These are phyloP conservation scores for Antitype chi DNA, from an alignment of 2,888 invertebrate genomes.

Conservation along the genomic window DNA sequence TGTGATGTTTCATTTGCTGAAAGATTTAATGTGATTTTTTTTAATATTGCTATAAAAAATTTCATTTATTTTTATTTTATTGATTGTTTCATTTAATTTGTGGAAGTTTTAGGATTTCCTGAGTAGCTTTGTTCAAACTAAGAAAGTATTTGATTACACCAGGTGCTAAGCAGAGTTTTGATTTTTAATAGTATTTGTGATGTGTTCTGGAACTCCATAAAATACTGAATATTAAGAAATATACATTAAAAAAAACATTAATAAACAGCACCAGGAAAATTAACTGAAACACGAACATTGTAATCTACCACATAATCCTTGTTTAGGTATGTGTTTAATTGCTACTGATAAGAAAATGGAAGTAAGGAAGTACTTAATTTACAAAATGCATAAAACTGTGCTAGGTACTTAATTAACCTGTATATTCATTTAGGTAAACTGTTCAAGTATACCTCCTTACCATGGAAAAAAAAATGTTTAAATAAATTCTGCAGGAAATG, in stretches of 20 bases:
- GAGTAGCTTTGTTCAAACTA: not conserved
- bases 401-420: slow-evolving; percentile 5
- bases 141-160: not conserved
- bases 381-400: slow-evolving; percentile 21
- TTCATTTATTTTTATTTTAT: too few relatives aligned
- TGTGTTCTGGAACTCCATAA: not conserved
- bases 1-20: not conserved
- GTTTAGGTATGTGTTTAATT: slow-evolving; percentile 2
- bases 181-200: not conserved
- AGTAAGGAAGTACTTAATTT: slow-evolving; percentile 9
- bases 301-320: not conserved
- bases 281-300: not conserved
- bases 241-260: not conserved
- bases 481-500: not conserved
- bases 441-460: not conserved
- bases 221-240: not conserved
- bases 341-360: slow-evolving; percentile 41
- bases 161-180: not conserved
- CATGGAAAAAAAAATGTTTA: not conserved
- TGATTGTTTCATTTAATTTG: not conserved
- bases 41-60: too few relatives aligned
- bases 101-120: not conserved
- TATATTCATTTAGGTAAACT: not conserved
- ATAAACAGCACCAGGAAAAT: not conserved
- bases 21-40: not conserved